These are phyloP conservation scores for Anguilla obscura DNA, from an alignment of 2,797 vertebrate species.

Conservation along the genomic window DNA sequence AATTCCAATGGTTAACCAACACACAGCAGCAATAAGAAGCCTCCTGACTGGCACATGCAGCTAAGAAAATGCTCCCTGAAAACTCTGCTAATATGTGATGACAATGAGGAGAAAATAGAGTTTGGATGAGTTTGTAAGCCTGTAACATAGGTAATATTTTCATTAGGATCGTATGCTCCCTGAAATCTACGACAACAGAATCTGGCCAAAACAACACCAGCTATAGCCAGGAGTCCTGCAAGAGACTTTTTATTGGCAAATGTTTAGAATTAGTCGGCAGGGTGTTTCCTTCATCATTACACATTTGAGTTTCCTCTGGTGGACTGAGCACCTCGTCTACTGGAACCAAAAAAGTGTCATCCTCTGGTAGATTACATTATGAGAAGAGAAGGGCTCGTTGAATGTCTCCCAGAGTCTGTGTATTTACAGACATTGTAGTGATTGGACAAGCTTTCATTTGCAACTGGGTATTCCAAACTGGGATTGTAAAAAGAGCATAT, in stretches of 20 bases:
- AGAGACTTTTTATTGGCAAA: not conserved
- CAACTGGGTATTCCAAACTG: not conserved
- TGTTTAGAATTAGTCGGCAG: not conserved
- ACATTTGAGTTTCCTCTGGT: not conserved
- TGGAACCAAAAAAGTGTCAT: not conserved
- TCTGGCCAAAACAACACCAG: not conserved
- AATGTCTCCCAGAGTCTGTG: not conserved
- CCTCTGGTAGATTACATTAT: not conserved
- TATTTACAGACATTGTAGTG: not conserved
- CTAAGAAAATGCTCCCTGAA: not conserved
- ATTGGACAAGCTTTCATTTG: not conserved
- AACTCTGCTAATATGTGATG: too few relatives aligned
- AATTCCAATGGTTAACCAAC: not conserved
- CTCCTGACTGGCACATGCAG: not conserved
- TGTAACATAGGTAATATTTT: too few relatives aligned
- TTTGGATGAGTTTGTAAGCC: too few relatives aligned
- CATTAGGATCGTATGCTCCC: too few relatives aligned
- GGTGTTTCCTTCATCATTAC: not conserved
- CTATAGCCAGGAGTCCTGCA: not conserved
- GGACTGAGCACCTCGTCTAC: not conserved
- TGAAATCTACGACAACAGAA: not conserved
- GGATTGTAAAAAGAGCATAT: not conserved
- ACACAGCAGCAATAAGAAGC: not conserved
- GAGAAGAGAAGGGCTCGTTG: not conserved
- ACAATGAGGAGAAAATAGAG: too few relatives aligned